Evolutionary conservation across 2,888 invertebrate species (phyloP).

Genomic region (Thalpophila matura): DNA sequence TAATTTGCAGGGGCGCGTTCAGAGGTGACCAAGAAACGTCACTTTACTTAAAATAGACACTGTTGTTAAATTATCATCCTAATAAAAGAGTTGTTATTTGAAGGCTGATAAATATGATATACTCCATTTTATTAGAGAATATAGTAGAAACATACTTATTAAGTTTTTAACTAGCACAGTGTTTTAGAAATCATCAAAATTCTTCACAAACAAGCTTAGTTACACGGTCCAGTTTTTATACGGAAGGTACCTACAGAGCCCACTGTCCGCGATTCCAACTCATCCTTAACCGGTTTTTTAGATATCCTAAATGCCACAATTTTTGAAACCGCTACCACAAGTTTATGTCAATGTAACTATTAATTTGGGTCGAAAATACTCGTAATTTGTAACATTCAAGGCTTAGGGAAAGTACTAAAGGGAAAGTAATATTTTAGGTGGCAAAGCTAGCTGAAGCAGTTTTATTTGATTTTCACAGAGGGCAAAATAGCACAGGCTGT

Average conservation of each 20-base stretch:
- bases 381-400: slow-evolving; percentile 7
- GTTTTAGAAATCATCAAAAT: too few relatives aligned
- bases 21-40: slow-evolving; percentile 22
- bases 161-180: too few relatives aligned
- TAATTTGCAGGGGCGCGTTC: slow-evolving; percentile 3
- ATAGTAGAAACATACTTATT: too few relatives aligned
- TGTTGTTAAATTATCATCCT: too few relatives aligned
- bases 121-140: too few relatives aligned
- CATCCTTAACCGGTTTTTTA: too few relatives aligned
- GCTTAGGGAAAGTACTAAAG: slow-evolving; percentile 13
- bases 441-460: slow-evolving; percentile 32
- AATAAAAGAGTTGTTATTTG: not conserved
- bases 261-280: too few relatives aligned
- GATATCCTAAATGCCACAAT: not conserved
- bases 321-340: not conserved
- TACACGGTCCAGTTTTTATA: too few relatives aligned
- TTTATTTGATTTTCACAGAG: slow-evolving; percentile 15
- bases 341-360: slow-evolving; percentile 4
- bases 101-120: too few relatives aligned
- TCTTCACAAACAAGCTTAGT: too few relatives aligned
- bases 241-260: too few relatives aligned
- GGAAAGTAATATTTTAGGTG: slow-evolving; percentile 29
- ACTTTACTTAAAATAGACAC: slow-evolving; percentile 13
- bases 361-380: slow-evolving; percentile 13
- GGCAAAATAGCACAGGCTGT: not conserved